These are phyloP conservation scores for Petrocephalus microphthalmus DNA, from an alignment of 2,113 vertebrate species.

Conservation along the genomic window DNA sequence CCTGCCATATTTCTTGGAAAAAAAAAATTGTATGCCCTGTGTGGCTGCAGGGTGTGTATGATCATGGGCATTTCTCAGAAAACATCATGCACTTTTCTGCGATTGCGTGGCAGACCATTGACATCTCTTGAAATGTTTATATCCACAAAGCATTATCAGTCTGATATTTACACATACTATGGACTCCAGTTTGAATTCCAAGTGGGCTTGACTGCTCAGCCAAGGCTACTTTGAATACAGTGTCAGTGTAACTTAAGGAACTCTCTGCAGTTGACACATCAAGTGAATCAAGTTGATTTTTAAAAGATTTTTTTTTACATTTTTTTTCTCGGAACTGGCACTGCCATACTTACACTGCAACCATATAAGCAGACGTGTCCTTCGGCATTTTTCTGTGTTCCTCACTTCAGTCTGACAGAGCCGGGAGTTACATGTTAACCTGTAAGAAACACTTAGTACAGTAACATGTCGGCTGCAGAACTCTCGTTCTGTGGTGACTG, in stretches of 20 bases:
- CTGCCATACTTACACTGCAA: neutral
- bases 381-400: neutral
- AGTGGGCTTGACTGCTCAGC: neutral
- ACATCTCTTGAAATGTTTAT: neutral
- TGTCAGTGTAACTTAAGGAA: neutral
- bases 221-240: conserved; percentile 1
- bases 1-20: neutral
- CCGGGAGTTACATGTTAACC: neutral
- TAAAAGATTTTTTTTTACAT: neutral
- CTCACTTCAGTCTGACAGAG: neutral
- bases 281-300: neutral
- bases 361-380: neutral
- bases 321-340: neutral
- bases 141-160: neutral
- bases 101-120: neutral
- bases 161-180: neutral
- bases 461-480: neutral
- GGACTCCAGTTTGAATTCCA: neutral
- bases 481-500: neutral
- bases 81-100: neutral
- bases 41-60: neutral
- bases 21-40: neutral
- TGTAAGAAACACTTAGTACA: neutral
- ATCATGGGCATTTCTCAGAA: neutral
- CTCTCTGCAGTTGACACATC: neutral